Evolutionary conservation across 2,113 vertebrate species (phyloP), one percentile per base, ranked within the genome.

Genomic region (Nasalis larvatus): DNA sequence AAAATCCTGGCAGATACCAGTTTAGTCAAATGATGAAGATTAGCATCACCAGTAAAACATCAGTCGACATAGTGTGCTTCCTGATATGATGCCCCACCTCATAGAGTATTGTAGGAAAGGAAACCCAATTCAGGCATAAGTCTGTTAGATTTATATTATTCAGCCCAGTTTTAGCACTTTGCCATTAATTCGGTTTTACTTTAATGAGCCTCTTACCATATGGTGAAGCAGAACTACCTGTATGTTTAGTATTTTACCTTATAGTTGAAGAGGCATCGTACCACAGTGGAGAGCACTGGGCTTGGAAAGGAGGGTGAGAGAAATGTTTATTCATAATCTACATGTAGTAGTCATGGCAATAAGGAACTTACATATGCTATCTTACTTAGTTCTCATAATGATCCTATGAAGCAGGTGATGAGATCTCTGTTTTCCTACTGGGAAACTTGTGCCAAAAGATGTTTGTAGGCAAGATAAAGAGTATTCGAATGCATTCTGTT

Each of bases 91-190:
- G 25, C 9, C 9, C 10, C 27, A 78, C 10, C 54, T 96, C 40
- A 81, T 14, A 78, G 0, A 69, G 16, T 95, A 17, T 76, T 92
- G 3, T 83, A 92, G 47, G 56, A 86, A 77, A 94, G 81, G 56
- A 85, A 94, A 77, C n/a, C 18, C 4, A 93, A 40, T 45, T 96
- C 25, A 77, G 78, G 23, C 14, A n/a, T 86, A 85, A 90, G 63
- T 73, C 6, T 58, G 40, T 93, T 93, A 87, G 37, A n/a, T 81
- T 84, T 94, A n/a, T 81, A 20, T 85, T 94, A 68, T 89, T 83
- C 6, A 17, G 13, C 14, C 32, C 69, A 73, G 56, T 96, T 93
- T 94, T 89, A 96, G 80, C 23, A 63, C 58, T 40, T 37, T 86
- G 12, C 49, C 68, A 69, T 82, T 58, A 60, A 80, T 82, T 95